These are phyloP conservation scores for Heteractis magnifica DNA, from an alignment of 92 coral and sea anemone genomes.

Conservation along the genomic window DNA sequence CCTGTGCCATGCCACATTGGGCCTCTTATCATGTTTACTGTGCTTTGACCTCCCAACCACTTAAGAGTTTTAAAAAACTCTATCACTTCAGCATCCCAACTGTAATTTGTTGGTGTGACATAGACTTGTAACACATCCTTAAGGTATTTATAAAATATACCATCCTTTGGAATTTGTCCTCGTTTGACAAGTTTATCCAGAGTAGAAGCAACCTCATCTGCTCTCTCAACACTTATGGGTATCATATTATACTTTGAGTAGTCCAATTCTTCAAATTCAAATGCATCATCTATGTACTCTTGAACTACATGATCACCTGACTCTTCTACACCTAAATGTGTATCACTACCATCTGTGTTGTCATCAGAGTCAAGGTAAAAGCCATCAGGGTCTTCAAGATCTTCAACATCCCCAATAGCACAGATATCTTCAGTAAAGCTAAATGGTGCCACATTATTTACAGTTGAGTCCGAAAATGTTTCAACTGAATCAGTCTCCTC, in stretches of 20 bases:
- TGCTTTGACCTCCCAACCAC: conserved; percentile 55
- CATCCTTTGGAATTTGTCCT: conserved; percentile 49
- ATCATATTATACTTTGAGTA: conserved; percentile 35
- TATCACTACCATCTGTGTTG: conserved; percentile 13
- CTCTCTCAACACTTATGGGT: conserved; percentile 25
- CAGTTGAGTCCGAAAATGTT: background rate
- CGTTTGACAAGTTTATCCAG: conserved; percentile 38
- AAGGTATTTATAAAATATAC: conserved; percentile 49
- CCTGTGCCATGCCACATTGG: conserved; percentile 59
- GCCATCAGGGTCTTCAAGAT: conserved; percentile 36
- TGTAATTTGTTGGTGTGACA: conserved; percentile 40
- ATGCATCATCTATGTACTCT: conserved; percentile 25
- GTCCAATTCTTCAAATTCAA: conserved; percentile 27
- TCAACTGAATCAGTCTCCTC: conserved; percentile 35
- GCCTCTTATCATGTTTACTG: conserved; percentile 44
- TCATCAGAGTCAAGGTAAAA: conserved; percentile 35
- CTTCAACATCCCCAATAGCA: conserved; percentile 24
- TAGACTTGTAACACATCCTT: conserved; percentile 49
- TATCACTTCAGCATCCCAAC: conserved; percentile 47
- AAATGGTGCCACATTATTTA: background rate
- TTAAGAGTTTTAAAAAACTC: conserved; percentile 47
- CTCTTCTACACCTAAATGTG: conserved; percentile 22
- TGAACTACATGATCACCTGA: conserved; percentile 11
- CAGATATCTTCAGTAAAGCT: conserved; percentile 21
- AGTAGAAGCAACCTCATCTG: conserved; percentile 37